These are phyloP conservation scores for Protosalanx chinensis DNA, from an alignment of 2,797 vertebrate species.

Conservation along the genomic window DNA sequence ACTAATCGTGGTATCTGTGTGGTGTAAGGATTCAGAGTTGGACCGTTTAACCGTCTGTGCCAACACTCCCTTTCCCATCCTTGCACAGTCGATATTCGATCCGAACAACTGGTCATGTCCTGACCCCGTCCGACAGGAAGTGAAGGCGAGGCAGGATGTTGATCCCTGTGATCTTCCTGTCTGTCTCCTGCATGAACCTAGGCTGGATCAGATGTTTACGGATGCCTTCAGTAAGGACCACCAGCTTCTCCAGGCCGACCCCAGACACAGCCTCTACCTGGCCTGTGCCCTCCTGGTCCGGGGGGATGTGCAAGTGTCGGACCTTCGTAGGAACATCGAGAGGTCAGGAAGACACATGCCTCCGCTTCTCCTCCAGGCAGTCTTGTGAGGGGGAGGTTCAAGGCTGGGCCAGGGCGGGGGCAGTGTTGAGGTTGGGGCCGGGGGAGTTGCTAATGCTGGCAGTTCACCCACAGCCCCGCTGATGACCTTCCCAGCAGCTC, in stretches of 20 bases:
- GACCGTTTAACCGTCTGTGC: no score
- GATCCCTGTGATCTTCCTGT: not conserved
- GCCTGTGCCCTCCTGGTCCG: slow-evolving; percentile 92
- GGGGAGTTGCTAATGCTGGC: no score
- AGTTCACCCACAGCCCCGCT: slow-evolving; percentile 8
- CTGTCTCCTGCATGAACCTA: slow-evolving; percentile 43
- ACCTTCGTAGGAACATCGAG: slow-evolving; percentile 94
- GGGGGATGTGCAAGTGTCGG: slow-evolving; percentile 91
- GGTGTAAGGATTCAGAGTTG: no score
- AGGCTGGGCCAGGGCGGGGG: no score
- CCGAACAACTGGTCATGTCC: no score
- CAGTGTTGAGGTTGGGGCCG: no score
- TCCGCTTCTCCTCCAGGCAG: not conserved
- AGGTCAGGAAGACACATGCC: slow-evolving; percentile 69
- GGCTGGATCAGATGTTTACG: slow-evolving; percentile 97
- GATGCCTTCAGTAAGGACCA: slow-evolving; percentile 94
- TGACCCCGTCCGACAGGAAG: no score
- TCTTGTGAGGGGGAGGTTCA: not conserved
- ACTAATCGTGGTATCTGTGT: no score
- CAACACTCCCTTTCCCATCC: no score
- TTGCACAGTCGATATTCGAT: no score
- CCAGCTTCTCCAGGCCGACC: slow-evolving; percentile 89
- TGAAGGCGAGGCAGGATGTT: no score
- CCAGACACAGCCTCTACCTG: slow-evolving; percentile 86
- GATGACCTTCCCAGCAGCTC: slow-evolving; percentile 25